Base-by-base conservation (phyloP, 2,113 vertebrate species). In the Electrona antarctica region DNA sequence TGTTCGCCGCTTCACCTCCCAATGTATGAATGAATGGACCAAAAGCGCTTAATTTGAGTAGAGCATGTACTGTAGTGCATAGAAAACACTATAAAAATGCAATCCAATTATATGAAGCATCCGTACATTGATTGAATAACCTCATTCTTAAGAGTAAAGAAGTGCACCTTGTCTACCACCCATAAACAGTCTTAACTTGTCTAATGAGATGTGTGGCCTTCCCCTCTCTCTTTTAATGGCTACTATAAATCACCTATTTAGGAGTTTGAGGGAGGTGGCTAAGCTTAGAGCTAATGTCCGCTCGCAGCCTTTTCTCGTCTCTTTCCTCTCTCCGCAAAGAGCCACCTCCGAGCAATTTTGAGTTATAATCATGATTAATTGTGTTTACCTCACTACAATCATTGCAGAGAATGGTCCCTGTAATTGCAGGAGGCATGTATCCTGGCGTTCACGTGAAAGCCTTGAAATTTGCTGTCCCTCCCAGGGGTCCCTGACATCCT, bases 281-380 rank as follows among this genome's bases (percentile, higher is more conserved):
- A 13, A 65, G 54, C 75, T 73, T 21, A 11, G 41, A 5, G 62
- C 69, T 57, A 71, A 58, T 58, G 68, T 74, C 28, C 79, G 77
- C 71, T 64, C 60, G 59, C 73, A 62, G 76, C 59, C 52, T 73
- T 41, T 66, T 73, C 77, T 87, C 60, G 64, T 79, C 45, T 8
- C 48, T 41, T 41, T 33, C 7, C 28, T 70, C 65, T 58, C 78
- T 29, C 56, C 54, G 63, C 33, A 41, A 57, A 59, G 60, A 79
- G 65, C 67, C 78, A 77, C 60, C 75, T 78, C 78, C 84, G 52
- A 76, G 76, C 64, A 14, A 59, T 73, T 71, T 82, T 49, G 63
- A 49, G 61, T 60, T 14, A 68, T 90, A 88, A 92, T 88, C 78
- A 70, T 90, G 88, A 92, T 91, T 91, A 74, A 90, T 92, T 81